Percentiles rank a stretch among this genome's conserved stretches.
Evolutionary conservation across 2,113 vertebrate species (phyloP).

Genomic region (Proteles cristata): DNA sequence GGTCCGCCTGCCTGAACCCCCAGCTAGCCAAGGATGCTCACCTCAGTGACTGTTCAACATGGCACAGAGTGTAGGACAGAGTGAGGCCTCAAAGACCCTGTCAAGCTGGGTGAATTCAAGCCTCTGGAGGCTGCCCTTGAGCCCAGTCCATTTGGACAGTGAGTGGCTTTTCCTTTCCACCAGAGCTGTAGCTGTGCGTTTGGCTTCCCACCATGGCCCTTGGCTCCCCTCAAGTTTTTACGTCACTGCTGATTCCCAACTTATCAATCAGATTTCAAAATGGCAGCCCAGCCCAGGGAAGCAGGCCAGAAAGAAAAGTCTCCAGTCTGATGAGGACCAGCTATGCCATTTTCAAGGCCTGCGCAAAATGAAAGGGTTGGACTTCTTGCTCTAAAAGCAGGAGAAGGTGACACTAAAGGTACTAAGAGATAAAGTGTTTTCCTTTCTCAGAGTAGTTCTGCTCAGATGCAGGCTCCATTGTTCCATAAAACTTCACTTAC

Average conservation of each 20-base stretch:
- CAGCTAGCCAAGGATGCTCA: neutral
- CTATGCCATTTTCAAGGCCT: neutral
- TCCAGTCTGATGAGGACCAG: neutral
- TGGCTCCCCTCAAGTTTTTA: neutral
- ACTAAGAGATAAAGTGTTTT: neutral
- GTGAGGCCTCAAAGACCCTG: rapidly evolving
- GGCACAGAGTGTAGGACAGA: neutral
- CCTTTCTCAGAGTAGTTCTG: neutral
- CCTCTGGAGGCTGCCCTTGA: neutral
- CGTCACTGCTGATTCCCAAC: neutral
- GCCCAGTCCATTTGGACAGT: neutral
- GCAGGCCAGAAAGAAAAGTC: neutral
- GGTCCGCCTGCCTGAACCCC: neutral
- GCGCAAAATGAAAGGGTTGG: neutral
- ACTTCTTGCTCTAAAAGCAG: neutral
- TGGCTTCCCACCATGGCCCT: conserved; percentile 6
- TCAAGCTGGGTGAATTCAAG: conserved; percentile 41
- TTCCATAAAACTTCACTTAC: neutral
- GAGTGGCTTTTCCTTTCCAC: neutral
- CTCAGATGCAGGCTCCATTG: neutral
- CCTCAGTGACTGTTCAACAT: neutral
- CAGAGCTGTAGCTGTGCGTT: conserved; percentile 9
- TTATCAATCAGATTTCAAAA: neutral
- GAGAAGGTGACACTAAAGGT: neutral
- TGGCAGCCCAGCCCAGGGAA: neutral